Conservation (phyloP, 2,888 invertebrate genomes). For the Cecidostiba fungosa region DNA sequence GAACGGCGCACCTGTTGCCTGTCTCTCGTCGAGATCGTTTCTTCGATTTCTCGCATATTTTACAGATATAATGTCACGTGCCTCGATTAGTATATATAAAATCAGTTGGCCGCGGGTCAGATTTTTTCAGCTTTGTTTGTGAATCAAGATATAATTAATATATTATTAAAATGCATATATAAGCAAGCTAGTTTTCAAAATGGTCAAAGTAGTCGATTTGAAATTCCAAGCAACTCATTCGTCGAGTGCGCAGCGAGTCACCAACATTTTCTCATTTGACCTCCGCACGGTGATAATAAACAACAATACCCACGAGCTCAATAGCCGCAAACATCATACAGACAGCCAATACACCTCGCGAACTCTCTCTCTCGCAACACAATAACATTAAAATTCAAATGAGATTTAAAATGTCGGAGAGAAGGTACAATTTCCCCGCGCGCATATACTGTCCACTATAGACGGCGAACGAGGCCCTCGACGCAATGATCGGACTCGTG, state of each 20-base stretch:
- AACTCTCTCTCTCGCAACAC: neutral
- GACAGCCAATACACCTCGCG: neutral
- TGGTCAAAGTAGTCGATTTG: neutral
- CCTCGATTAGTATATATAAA: slow-evolving; percentile 46
- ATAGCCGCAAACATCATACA: neutral
- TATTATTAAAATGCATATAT: neutral
- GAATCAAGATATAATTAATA: no score
- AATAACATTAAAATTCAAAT: slow-evolving; percentile 57
- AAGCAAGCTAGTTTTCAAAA: neutral
- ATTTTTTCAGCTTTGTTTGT: neutral
- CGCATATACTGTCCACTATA: neutral
- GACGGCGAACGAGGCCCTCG: neutral
- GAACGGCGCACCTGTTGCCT: slow-evolving; percentile 45
- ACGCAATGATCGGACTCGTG: slow-evolving; percentile 23
- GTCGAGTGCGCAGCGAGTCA: neutral
- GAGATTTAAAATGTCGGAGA: slow-evolving; percentile 37
- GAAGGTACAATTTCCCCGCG: neutral
- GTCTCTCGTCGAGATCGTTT: slow-evolving; percentile 44
- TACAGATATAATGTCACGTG: slow-evolving; percentile 36
- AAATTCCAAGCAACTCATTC: neutral
- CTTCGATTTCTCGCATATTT: slow-evolving; percentile 53
- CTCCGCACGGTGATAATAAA: neutral
- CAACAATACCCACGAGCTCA: neutral
- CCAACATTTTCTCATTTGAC: neutral
- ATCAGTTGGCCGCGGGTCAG: slow-evolving; percentile 28